Conservation (phyloP, 2,113 vertebrate species). For the Channa maculata region DNA sequence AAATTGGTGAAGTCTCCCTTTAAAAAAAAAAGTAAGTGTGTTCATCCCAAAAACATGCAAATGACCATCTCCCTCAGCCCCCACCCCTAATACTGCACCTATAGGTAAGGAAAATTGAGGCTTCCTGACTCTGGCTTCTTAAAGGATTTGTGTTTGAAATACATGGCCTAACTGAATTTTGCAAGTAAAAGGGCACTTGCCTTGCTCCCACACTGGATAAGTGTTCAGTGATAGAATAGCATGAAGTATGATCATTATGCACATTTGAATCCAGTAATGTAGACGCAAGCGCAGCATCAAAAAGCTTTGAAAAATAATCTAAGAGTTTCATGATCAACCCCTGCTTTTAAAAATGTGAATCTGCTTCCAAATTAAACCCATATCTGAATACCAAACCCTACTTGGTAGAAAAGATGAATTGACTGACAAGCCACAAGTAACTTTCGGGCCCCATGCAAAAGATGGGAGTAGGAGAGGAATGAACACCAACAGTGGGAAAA, state of each 20-base stretch:
- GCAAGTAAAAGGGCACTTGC: too few relatives aligned
- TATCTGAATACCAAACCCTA: not conserved
- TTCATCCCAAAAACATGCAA: not conserved
- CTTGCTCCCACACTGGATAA: too few relatives aligned
- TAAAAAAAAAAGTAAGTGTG: not conserved
- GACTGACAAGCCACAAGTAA: conserved; percentile 19
- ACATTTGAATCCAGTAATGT: too few relatives aligned
- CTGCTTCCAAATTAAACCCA: conserved; percentile 7
- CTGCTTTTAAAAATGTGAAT: not conserved
- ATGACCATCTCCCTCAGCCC: not conserved
- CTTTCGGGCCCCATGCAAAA: not conserved
- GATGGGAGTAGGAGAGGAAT: conserved; percentile 23
- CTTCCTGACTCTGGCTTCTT: too few relatives aligned
- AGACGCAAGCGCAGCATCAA: not conserved
- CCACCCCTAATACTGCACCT: too few relatives aligned
- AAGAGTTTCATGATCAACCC: not conserved
- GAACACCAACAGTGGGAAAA: conserved; percentile 41
- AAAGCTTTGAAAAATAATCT: not conserved
- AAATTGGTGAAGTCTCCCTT: not conserved
- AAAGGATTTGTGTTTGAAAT: too few relatives aligned
- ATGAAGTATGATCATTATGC: too few relatives aligned
- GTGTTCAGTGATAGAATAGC: too few relatives aligned
- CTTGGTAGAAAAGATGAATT: conserved; percentile 8
- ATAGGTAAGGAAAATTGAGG: too few relatives aligned
- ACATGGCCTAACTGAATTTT: too few relatives aligned